Evolutionary conservation across 2,888 invertebrate species (phyloP), one percentile per base, ranked within the genome.

Genomic region (Tromatobia lineatoria): DNA sequence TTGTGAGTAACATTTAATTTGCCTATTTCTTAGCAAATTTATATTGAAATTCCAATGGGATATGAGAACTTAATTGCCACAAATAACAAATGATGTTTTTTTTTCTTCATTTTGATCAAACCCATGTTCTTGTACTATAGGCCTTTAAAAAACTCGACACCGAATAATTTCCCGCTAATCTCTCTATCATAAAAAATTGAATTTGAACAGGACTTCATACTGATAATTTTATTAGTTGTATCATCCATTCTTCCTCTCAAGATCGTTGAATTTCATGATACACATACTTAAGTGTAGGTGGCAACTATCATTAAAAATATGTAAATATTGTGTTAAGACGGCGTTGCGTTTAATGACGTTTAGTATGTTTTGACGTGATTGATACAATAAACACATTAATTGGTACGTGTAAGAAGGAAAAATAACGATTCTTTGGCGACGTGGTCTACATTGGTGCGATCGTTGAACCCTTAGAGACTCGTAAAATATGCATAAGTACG

Each of bases 301-400:
- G 29, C 34, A 29, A 45, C 69, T 47, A 67, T 69, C 29, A 15
- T 38, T 23, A 20, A 25, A 23, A 71, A 38, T 47, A 29, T 84
- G 81, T 84, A 84, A 78, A 84, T 84, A 75, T 79, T 75, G 81
- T 74, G 78, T 79, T 70, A 64, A 81, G 15, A 70, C 66, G 74
- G 66, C 64, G 81, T 78, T 81, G 69, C 75, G 54, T 73, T 57
- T 25, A 78, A 74, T 54, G 69, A 80, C 34, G 45, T 83, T 77
- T 64, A 74, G 29, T 69, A 80, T 64, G 77, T 80, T 81, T 80
- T 71, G 64, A 64, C 81, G 81, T 81, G 81, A 84, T 75, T 81
- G 80, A 78, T 81, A 71, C 74, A 78, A 81, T 75, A 84, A 78
- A 83, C 73, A 74, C 50, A 81, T 59, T 74, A 38, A 52, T 75